These are phyloP conservation scores for Petrocephalus sullivani DNA, from an alignment of 2,797 vertebrate species.

Conservation along the genomic window DNA sequence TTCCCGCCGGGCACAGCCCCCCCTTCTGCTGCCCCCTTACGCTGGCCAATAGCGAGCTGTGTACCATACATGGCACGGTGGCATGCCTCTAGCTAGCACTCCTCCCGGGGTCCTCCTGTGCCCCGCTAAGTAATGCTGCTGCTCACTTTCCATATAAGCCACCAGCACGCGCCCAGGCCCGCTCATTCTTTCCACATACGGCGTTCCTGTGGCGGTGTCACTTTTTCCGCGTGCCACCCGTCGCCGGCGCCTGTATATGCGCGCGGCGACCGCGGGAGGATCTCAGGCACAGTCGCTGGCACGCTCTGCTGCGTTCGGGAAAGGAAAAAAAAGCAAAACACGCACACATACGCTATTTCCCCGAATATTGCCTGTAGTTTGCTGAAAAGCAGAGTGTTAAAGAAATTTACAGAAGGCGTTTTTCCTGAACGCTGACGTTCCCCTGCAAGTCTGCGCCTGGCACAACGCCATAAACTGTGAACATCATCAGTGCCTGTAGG, in stretches of 20 bases:
- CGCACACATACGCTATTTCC: slow-evolving; percentile 2
- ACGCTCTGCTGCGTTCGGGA: not conserved
- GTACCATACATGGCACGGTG: not conserved
- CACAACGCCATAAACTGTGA: slow-evolving; percentile 13
- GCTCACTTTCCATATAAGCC: not conserved
- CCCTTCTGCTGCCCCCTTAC: not conserved
- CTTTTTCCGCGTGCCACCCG: slow-evolving; percentile 3
- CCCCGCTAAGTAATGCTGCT: not conserved
- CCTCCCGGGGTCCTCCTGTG: not conserved
- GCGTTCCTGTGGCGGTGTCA: not conserved
- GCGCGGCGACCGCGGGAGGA: not conserved
- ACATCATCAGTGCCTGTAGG: not conserved
- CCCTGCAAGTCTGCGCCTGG: not conserved
- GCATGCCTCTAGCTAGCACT: not conserved
- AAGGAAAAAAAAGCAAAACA: not conserved
- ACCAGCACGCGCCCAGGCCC: not conserved
- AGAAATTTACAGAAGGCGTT: slow-evolving; percentile 15
- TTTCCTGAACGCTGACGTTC: slow-evolving; percentile 9
- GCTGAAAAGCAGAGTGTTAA: slow-evolving; percentile 14
- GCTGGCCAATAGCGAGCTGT: not conserved
- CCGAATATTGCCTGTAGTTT: slow-evolving; percentile 14
- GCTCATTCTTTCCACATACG: slow-evolving; percentile 15
- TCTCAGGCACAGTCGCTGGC: not conserved
- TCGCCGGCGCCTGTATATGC: not conserved
- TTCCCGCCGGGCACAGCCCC: not conserved